Evolutionary conservation across 2,888 invertebrate species (phyloP).

Genomic region (Ophion ellenae): DNA sequence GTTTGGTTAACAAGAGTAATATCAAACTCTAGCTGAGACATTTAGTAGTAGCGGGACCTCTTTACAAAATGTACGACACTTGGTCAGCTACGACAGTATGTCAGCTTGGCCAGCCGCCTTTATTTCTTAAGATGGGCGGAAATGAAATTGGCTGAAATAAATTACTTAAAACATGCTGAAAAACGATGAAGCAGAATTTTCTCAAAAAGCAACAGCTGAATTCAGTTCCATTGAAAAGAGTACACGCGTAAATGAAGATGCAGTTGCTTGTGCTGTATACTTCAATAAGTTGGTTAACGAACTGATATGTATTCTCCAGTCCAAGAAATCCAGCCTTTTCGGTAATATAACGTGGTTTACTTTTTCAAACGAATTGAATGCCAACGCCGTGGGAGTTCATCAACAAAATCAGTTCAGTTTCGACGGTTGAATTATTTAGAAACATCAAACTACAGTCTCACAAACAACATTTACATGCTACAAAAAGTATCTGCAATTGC

Average conservation of each 20-base stretch:
- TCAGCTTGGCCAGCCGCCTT: slow-evolving; percentile 77
- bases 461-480: slow-evolving; percentile 68
- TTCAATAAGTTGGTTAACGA: slow-evolving; percentile 80
- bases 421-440: slow-evolving; percentile 65
- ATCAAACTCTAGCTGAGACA: slow-evolving; percentile 70
- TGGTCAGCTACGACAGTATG: too few relatives aligned
- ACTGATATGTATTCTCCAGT: slow-evolving; percentile 74
- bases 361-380: slow-evolving; percentile 81
- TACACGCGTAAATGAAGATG: slow-evolving; percentile 70
- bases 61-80: slow-evolving; percentile 41
- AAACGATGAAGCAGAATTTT: slow-evolving; percentile 27
- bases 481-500: slow-evolving; percentile 68
- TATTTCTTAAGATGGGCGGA: slow-evolving; percentile 81
- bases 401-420: slow-evolving; percentile 72
- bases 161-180: slow-evolving; percentile 76
- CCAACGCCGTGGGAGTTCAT: slow-evolving; percentile 80
- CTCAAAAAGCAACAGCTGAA: slow-evolving; percentile 26
- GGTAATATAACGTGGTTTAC: slow-evolving; percentile 68
- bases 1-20: slow-evolving; percentile 65
- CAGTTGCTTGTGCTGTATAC: slow-evolving; percentile 76
- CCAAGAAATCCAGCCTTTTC: slow-evolving; percentile 76
- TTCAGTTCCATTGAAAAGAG: slow-evolving; percentile 51
- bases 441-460: slow-evolving; percentile 49
- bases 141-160: slow-evolving; percentile 80
- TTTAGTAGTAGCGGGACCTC: slow-evolving; percentile 62